A percentile compares a stretch with the other conserved stretches of the same genome.
These are phyloP conservation scores for Hemitrygon akajei DNA, from an alignment of 2,797 vertebrate genomes.

Conservation along the genomic window DNA sequence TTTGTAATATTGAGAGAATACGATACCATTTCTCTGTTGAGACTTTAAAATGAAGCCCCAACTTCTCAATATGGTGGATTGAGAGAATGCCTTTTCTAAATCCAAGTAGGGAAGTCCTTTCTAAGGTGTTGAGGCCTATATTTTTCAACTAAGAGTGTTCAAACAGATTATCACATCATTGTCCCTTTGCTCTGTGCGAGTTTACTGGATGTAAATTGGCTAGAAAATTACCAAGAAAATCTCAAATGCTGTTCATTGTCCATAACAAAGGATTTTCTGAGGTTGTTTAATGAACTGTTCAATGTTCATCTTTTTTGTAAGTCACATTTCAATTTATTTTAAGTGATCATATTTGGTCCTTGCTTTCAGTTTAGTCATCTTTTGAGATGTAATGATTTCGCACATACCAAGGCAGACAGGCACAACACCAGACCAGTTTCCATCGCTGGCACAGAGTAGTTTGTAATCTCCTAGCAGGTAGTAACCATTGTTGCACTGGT, in stretches of 20 bases:
- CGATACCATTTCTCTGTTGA: neutral
- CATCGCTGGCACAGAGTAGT: slow-evolving; percentile 76
- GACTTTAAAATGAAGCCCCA: neutral
- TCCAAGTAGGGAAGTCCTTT: too few relatives aligned
- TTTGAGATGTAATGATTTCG: neutral
- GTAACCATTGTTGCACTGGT: slow-evolving; percentile 84
- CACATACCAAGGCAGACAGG: slow-evolving; percentile 83
- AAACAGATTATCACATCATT: neutral
- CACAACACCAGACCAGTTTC: slow-evolving; percentile 80
- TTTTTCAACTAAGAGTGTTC: neutral
- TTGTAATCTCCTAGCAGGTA: slow-evolving; percentile 86
- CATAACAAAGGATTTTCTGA: neutral
- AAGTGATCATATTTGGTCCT: neutral
- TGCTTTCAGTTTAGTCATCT: neutral
- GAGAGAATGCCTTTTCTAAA: neutral
- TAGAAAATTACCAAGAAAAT: neutral
- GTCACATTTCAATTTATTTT: neutral
- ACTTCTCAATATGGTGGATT: neutral
- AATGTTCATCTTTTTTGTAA: neutral
- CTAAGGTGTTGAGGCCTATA: neutral
- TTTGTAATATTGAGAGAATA: neutral
- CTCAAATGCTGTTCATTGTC: neutral
- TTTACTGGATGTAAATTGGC: neutral
- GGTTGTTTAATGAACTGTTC: neutral
- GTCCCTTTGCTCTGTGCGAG: neutral